Conservation (phyloP, 2,797 vertebrate genomes). For the Phataginus tetradactyla region DNA sequence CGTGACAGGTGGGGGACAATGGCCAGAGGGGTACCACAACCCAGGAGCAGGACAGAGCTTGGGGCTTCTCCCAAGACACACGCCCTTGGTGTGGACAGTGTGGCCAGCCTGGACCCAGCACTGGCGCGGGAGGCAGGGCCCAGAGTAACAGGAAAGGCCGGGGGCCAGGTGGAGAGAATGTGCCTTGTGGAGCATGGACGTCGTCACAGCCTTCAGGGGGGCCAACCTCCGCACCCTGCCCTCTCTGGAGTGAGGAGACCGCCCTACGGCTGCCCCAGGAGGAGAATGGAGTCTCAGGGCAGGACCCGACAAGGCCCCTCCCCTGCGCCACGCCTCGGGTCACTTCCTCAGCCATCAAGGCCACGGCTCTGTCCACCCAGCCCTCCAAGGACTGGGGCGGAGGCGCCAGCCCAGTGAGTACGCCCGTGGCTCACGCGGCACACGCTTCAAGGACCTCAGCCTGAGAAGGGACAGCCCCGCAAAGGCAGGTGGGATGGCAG, state of each 20-base stretch:
- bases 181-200: accelerated
- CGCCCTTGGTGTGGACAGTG: not conserved
- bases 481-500: not conserved
- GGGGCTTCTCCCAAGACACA: not conserved
- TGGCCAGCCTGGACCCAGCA: not conserved
- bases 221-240: not conserved
- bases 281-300: not conserved
- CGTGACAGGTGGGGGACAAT: not conserved
- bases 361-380: not conserved
- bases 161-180: not conserved
- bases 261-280: not conserved
- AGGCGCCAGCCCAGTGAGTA: not conserved
- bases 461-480: not conserved
- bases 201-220: not conserved
- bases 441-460: not conserved
- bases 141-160: not conserved
- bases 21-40: not conserved
- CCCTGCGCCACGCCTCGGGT: not conserved
- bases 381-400: not conserved
- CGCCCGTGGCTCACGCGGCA: not conserved
- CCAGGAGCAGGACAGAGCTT: not conserved
- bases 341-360: not conserved
- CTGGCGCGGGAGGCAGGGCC: not conserved
- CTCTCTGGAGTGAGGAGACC: not conserved
- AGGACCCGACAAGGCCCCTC: not conserved